Evolutionary conservation across 2,113 vertebrate species (phyloP).

Genomic region (Crotalus viridis): DNA sequence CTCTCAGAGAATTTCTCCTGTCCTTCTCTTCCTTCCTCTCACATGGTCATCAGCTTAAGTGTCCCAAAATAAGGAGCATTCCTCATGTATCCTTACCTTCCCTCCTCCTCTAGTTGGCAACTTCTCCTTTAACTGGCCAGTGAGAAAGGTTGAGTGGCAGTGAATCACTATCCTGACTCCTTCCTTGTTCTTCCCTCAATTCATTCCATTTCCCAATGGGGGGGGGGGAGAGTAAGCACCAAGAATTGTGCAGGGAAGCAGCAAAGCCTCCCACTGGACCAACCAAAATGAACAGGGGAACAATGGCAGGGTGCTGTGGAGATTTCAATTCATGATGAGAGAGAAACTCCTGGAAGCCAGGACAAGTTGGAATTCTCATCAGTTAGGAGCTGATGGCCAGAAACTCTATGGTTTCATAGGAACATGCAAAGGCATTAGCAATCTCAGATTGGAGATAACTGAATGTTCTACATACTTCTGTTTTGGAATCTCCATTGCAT

Average conservation of each 20-base stretch:
- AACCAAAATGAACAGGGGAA: not conserved
- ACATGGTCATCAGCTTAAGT: not conserved
- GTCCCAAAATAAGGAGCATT: not conserved
- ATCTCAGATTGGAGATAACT: not conserved
- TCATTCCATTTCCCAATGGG: not conserved
- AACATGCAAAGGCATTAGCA: not conserved
- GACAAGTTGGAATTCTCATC: not conserved
- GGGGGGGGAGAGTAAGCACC: not conserved
- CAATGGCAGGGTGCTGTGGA: not conserved
- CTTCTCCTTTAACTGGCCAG: not conserved
- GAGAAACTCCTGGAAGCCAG: not conserved
- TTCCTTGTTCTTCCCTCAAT: not conserved
- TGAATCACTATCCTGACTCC: not conserved
- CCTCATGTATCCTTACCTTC: too few relatives aligned
- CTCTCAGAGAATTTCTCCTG: not conserved
- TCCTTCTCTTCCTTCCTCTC: not conserved
- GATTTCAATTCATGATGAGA: not conserved
- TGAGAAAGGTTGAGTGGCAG: not conserved
- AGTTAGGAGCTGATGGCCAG: not conserved
- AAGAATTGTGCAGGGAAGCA: not conserved
- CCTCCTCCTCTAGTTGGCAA: not conserved
- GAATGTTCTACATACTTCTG: constrained; percentile 39
- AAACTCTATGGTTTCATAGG: not conserved
- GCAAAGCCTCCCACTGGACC: not conserved
- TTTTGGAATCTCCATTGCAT: constrained; percentile 30